phyloP scores from a whole-genome alignment of 2,797 vertebrate species.

The Acrossocheilus wenchowensis region DNA sequence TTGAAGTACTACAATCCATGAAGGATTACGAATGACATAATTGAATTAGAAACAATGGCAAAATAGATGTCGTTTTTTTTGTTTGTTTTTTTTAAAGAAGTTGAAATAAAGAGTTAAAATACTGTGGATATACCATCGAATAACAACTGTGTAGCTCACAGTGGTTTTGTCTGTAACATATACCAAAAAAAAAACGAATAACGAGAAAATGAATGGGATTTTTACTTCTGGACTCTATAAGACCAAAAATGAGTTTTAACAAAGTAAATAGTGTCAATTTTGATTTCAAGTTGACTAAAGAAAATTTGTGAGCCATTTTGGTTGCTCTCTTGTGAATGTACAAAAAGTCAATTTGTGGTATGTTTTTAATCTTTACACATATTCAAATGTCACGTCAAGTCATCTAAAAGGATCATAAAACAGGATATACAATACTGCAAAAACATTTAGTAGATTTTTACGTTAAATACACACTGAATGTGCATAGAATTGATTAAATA shows the following conservation, averaged over 20 bases:
- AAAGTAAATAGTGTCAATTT: too few species aligned
- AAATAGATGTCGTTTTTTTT: not conserved
- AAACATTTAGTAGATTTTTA: not conserved
- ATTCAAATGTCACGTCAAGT: slow-evolving; percentile 32
- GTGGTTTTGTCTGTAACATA: not conserved
- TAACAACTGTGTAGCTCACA: not conserved
- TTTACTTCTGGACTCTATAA: not conserved
- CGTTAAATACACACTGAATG: not conserved
- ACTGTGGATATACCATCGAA: not conserved
- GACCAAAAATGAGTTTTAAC: not conserved
- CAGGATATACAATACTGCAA: not conserved
- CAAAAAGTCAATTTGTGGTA: not conserved
- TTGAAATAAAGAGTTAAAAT: not conserved
- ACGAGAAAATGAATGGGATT: not conserved
- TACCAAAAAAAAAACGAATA: not conserved
- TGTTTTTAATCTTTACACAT: slow-evolving; percentile 28
- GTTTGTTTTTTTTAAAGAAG: too few species aligned
- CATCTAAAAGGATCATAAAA: slow-evolving; percentile 23
- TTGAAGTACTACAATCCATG: not conserved
- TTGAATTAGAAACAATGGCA: not conserved
- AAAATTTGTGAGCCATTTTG: not conserved
- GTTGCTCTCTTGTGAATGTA: not conserved
- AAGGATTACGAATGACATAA: not conserved
- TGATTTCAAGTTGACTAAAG: not conserved
- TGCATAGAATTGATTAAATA: not conserved